Evolutionary conservation across 2,888 invertebrate species (phyloP), one percentile per base, ranked within the genome.

Genomic region (Stenotaenia linearis): DNA sequence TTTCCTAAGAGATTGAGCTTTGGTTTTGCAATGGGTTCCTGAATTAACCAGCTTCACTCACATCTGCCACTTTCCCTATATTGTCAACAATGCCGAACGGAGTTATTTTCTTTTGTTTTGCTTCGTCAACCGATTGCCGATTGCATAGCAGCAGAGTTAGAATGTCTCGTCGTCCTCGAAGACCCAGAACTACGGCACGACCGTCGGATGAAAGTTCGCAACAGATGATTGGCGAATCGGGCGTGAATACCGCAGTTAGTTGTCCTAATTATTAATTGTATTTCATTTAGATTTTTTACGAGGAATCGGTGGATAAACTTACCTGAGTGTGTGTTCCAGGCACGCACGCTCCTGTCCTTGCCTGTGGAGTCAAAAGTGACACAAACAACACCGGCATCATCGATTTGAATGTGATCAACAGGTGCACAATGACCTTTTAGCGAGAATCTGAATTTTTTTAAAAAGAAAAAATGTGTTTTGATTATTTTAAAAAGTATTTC

Each of bases 321-420:
- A 93, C 94, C 94, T 84, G 91, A 90, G 83, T 90, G 90, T 23
- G 94, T 86, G 87, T 94, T 92, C 95, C 95, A 95, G 23, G 94
- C 88, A 79, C 94, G 88, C 81, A 95, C 90, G 37, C 93, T 92
- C 76, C 90, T 88, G 86, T 95, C 95, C 79, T 90, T 87, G 81
- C 92, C 90, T 81, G 90, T 88, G 79, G 90, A 90, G 86, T 94
- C 94, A 18, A 91, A 90, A 6, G 95, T 94, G 82, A 95, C 88
- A 83, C 93, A 90, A 79, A 91, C 89, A 76, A 90, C 90, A 37
- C 94, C 94, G 0, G 90, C 88, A 78, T 91, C 90, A 83, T 93
- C 92, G 83, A 95, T 88, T 83, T 91, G 90, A 81, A 95, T 89
- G 82, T 89, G 88, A 78, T 92, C 91, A 0, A 93, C 92, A 9